Conservation (phyloP, 2,113 vertebrate species). For the Serilophus lunatus region DNA sequence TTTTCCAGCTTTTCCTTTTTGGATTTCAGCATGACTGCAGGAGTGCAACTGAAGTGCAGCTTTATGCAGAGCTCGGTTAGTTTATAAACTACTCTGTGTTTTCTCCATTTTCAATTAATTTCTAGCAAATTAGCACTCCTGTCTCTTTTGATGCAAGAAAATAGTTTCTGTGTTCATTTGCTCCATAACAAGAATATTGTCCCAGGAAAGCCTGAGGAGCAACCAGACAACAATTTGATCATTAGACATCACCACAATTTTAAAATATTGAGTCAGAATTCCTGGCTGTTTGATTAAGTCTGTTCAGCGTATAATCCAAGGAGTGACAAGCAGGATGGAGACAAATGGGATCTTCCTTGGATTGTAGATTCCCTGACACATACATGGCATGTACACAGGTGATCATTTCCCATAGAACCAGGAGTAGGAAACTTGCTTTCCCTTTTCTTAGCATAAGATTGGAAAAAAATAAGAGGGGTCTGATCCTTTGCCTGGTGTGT, state of each 20-base stretch:
- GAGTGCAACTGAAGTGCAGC: neutral
- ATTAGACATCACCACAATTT: neutral
- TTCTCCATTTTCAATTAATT: neutral
- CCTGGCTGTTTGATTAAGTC: neutral
- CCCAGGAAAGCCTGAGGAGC: neutral
- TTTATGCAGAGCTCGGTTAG: neutral
- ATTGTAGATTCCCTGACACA: fast-evolving
- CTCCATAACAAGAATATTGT: neutral
- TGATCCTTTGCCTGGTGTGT: neutral
- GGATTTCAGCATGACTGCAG: neutral
- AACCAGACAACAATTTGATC: neutral
- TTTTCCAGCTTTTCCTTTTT: neutral
- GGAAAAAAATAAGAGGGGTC: neutral
- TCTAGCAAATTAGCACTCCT: neutral
- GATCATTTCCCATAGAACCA: neutral
- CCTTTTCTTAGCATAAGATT: neutral
- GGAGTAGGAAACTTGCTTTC: fast-evolving
- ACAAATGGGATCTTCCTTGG: neutral
- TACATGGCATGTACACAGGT: neutral
- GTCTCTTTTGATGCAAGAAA: neutral
- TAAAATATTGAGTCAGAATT: neutral
- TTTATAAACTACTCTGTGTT: neutral
- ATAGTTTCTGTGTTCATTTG: neutral
- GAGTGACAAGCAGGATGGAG: neutral
- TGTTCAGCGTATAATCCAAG: neutral